phyloP scores from a whole-genome alignment of 1,140 invertebrate species.

The Ceratosolen fusciceps region DNA sequence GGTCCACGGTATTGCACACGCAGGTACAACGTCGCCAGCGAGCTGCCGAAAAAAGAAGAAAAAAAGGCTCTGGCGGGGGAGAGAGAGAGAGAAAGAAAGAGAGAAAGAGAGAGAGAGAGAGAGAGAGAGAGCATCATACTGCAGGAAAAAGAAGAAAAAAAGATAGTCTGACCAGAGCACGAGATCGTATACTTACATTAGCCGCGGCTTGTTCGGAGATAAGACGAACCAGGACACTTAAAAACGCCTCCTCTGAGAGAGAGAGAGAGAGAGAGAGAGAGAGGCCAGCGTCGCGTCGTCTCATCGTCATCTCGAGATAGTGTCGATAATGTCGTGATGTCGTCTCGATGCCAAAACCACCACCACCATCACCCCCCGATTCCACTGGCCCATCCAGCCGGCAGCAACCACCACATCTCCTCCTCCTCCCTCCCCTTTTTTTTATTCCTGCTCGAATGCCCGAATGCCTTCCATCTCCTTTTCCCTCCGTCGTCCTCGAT shows the following conservation, averaged over 20 bases:
- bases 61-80: conserved; percentile 7
- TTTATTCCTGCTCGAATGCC: conserved; percentile 6
- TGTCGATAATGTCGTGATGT: conserved; percentile 61
- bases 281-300: conserved; percentile 34
- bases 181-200: conserved; percentile 62
- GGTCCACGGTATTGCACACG: not conserved
- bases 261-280: not conserved
- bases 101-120: conserved; percentile 13
- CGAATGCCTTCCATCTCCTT: not conserved
- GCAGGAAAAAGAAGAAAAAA: conserved; percentile 3
- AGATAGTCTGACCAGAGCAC: conserved; percentile 25
- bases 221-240: conserved; percentile 60
- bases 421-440: conserved; percentile 21
- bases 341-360: conserved; percentile 50
- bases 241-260: conserved; percentile 55
- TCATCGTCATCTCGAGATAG: conserved; percentile 58
- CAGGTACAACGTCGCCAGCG: conserved; percentile 17
- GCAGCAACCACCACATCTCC: too few species aligned
- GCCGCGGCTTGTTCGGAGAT: conserved; percentile 63
- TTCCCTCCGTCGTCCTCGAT: not conserved
- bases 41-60: conserved; percentile 44
- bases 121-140: conserved; percentile 22
- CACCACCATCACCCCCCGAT: too few species aligned
- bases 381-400: too few species aligned
- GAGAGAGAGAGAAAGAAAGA: conserved; percentile 41